Evolutionary conservation across 2,888 invertebrate species (phyloP), one percentile per base, ranked within the genome.

Genomic region (Fragum fragum): DNA sequence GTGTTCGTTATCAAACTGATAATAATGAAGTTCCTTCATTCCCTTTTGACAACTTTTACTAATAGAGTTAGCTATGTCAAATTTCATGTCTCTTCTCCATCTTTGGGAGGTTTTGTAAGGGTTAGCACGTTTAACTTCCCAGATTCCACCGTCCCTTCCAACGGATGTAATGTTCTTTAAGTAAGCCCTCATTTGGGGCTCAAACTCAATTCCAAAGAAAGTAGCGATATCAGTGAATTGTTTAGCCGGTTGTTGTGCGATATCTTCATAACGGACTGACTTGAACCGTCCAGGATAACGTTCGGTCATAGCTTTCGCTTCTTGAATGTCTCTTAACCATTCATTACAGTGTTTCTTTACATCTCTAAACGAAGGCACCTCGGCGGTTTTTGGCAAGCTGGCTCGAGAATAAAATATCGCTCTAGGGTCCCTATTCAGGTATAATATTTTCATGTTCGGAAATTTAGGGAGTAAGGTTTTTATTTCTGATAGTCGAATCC

Each of bases 391-490:
- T 21, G 23, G n/a, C 23, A 42, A 1, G 18, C 23, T 39, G 6
- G 21, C 42, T 7, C 71, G 53, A 21, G 71, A 71, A n/a, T 55
- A 28, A 29, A 55, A 71, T n/a, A 71, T 71, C 1, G 26, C 71
- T 11, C 71, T 26, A 9, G 71, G 71, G 14, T 71, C 71, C n/a
- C 71, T 23, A 21, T 29, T 28, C n/a, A 71, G 32, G 55, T 71
- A 53, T 21, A 71, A 14, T 21, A 71, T 32, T 29, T 55, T 71
- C 71, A 71, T 71, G 36, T 71, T 71, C 18, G 71, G 71, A 55
- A 71, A 71, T 29, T 28, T 11, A 14, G 71, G 71, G 21, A 71
- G 7, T 9, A 66, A 1, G 1, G 21, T 26, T 18, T 26, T 23
- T 5, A 21, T 42, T 0, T 29, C 32, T 36, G 42, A 42, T 42